Conservation (phyloP, 2,113 vertebrate species). For the Callionymus lyra region DNA sequence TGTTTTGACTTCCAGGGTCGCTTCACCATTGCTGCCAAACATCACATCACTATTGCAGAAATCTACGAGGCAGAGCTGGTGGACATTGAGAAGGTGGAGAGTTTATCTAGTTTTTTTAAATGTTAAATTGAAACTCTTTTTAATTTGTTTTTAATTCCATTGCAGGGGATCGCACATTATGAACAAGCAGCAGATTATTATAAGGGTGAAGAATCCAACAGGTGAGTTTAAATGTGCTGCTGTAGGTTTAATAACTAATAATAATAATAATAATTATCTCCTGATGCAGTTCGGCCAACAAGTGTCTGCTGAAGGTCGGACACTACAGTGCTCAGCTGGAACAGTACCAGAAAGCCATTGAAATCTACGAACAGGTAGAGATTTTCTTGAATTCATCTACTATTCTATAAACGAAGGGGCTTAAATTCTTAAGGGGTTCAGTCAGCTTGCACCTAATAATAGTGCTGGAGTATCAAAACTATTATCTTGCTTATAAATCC, state of each 20-base stretch:
- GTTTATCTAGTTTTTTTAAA: background rate
- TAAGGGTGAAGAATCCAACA: conserved; percentile 97
- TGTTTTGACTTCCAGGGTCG: conserved; percentile 70
- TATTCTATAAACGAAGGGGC: too few relatives aligned
- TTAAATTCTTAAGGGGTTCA: too few relatives aligned
- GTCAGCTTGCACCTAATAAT: too few relatives aligned
- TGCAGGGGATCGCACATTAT: conserved; percentile 92
- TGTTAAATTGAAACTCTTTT: background rate
- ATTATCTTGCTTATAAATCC: too few relatives aligned
- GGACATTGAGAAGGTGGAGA: conserved; percentile 91
- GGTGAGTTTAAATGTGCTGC: conserved; percentile 54
- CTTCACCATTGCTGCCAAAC: conserved; percentile 96
- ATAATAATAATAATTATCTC: background rate
- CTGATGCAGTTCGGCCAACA: conserved; percentile 82
- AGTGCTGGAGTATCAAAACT: too few relatives aligned
- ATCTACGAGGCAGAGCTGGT: conserved; percentile 93
- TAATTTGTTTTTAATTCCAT: conserved; percentile 1
- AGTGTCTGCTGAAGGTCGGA: conserved; percentile 96
- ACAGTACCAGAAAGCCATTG: conserved; percentile 92
- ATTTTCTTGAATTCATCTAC: too few relatives aligned
- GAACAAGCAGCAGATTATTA: conserved; percentile 98
- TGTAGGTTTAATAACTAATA: background rate
- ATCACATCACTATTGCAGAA: conserved; percentile 98
- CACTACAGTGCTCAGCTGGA: conserved; percentile 92
- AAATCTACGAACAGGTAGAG: conserved; percentile 95